These are phyloP conservation scores for Cephus cinctus DNA, from an alignment of 1,140 invertebrate species.

Conservation along the genomic window DNA sequence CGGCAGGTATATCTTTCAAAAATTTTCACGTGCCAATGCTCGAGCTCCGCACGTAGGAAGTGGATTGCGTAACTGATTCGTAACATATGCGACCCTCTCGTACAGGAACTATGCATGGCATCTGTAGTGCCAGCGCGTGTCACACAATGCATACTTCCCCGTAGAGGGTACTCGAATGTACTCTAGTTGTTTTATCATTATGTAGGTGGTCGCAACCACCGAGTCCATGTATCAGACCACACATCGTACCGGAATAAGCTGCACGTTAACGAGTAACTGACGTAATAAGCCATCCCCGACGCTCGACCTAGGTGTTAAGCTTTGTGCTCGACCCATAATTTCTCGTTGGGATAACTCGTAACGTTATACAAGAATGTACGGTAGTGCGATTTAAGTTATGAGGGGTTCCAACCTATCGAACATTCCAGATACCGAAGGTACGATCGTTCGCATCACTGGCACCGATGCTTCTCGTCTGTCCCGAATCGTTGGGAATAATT, in stretches of 20 bases:
- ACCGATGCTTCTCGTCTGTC: no score
- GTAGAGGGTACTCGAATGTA: slow-evolving; percentile 27
- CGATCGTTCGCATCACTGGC: no score
- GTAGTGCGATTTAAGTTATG: no score
- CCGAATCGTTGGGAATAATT: slow-evolving; percentile 33
- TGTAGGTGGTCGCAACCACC: slow-evolving; percentile 2
- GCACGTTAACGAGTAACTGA: slow-evolving; percentile 24
- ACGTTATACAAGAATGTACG: no score
- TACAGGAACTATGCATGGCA: slow-evolving; percentile 28
- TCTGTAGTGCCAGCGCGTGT: slow-evolving; percentile 51
- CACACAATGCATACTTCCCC: slow-evolving; percentile 47
- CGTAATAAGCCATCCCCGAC: slow-evolving; percentile 12
- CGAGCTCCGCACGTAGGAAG: no score
- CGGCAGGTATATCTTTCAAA: no score
- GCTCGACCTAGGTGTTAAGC: no score
- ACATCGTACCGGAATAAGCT: slow-evolving; percentile 18
- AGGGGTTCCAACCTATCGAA: no score
- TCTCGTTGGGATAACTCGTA: no score
- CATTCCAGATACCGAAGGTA: no score
- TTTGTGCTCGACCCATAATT: no score
- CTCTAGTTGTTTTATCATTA: slow-evolving; percentile 32
- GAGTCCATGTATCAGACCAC: slow-evolving; percentile 9
- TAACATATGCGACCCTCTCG: slow-evolving; percentile 24
- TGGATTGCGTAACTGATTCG: slow-evolving; percentile 22
- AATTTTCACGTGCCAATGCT: no score